Percentiles rank a stretch among this genome's conserved stretches.
These are phyloP conservation scores for Pegoplata infirma DNA, from an alignment of 2,888 invertebrate species.

Conservation along the genomic window DNA sequence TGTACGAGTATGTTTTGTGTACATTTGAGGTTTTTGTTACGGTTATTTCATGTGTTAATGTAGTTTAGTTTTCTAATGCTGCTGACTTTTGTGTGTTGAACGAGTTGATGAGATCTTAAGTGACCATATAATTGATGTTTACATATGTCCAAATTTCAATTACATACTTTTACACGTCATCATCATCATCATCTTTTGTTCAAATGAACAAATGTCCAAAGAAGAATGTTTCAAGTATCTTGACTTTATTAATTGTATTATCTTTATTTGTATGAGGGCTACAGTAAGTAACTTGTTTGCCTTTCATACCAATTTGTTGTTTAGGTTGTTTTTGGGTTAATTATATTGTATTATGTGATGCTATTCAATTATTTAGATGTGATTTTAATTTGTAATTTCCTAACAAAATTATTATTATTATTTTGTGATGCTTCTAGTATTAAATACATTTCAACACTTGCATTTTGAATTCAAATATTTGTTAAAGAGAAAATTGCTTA, in stretches of 20 bases:
- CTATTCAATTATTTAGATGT: conserved; percentile 7
- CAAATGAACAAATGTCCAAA: background rate
- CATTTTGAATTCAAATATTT: too few relatives aligned
- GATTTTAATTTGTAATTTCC: conserved; percentile 8
- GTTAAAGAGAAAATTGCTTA: too few relatives aligned
- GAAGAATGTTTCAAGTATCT: background rate
- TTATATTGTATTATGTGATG: background rate
- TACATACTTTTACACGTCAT: too few relatives aligned
- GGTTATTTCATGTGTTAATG: background rate
- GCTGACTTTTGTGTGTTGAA: background rate
- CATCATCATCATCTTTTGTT: background rate
- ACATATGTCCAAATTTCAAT: background rate
- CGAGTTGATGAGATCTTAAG: conserved; percentile 19
- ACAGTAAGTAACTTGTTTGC: background rate
- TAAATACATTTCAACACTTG: too few relatives aligned
- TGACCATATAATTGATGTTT: conserved; percentile 26
- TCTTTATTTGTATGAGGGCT: background rate
- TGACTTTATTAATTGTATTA: background rate
- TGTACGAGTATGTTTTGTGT: background rate
- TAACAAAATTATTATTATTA: too few relatives aligned
- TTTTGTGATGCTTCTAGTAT: too few relatives aligned
- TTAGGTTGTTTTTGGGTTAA: background rate
- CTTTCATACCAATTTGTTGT: background rate
- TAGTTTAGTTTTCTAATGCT: background rate
- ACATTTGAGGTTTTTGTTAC: background rate